phyloP scores from a whole-genome alignment of 2,888 invertebrate species.

The Agrilus cyanescens region DNA sequence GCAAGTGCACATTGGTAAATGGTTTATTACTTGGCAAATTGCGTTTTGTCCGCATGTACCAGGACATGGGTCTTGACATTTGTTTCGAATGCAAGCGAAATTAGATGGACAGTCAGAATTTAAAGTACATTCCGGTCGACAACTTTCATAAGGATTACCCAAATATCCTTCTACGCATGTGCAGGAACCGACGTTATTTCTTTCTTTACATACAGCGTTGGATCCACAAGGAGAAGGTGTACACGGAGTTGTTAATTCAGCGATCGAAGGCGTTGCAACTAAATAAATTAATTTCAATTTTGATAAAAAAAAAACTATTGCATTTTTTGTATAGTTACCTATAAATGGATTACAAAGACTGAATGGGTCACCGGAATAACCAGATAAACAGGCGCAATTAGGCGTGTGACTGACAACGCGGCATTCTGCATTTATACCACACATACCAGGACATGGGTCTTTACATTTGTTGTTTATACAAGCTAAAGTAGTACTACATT shows the following conservation, averaged over 20 bases:
- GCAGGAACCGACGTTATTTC: constrained; percentile 58
- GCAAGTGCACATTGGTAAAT: constrained; percentile 53
- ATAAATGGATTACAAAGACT: constrained; percentile 39
- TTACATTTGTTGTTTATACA: constrained; percentile 65
- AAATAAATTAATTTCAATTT: constrained; percentile 2
- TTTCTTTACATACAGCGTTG: constrained; percentile 57
- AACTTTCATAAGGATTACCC: constrained; percentile 61
- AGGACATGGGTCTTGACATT: constrained; percentile 43
- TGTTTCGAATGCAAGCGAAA: constrained; percentile 41
- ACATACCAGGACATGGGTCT: constrained; percentile 63
- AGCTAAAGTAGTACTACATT: constrained; percentile 56
- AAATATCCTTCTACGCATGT: constrained; percentile 57
- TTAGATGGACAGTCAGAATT: constrained; percentile 34
- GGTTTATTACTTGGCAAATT: constrained; percentile 41
- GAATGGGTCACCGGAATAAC: constrained; percentile 52
- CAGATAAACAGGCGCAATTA: constrained; percentile 51
- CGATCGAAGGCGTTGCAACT: constrained; percentile 10
- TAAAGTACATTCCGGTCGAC: constrained; percentile 40
- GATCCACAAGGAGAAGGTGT: constrained; percentile 48
- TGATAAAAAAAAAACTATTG: too few relatives aligned
- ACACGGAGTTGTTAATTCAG: constrained; percentile 31
- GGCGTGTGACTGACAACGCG: constrained; percentile 59
- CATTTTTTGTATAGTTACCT: too few relatives aligned
- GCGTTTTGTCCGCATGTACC: constrained; percentile 42
- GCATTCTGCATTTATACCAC: constrained; percentile 62